These are phyloP conservation scores for Myotis lucifugus DNA, from an alignment of 2,113 vertebrate species.

Conservation along the genomic window DNA sequence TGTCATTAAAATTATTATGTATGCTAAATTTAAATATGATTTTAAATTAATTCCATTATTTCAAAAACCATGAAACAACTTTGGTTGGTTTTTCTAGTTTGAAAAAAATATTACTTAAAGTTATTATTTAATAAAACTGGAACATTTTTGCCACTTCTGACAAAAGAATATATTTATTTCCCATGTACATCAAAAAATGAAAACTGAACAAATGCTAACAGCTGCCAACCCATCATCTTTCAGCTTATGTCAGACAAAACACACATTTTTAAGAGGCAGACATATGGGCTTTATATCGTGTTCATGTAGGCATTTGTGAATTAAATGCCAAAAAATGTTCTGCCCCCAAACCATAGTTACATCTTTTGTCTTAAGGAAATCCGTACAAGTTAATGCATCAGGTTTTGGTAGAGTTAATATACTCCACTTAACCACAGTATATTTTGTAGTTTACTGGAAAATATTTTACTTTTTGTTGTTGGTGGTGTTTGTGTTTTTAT, in stretches of 20 bases:
- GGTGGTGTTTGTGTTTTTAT: neutral
- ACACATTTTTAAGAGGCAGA: slow-evolving; percentile 44
- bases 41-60: slow-evolving; percentile 23
- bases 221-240: slow-evolving; percentile 40
- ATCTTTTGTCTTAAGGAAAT: slow-evolving; percentile 18
- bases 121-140: slow-evolving; percentile 17
- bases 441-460: neutral
- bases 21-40: neutral
- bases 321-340: slow-evolving; percentile 39
- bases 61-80: neutral
- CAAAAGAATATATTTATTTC: slow-evolving; percentile 47
- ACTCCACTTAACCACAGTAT: neutral
- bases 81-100: neutral
- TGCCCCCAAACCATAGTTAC: neutral
- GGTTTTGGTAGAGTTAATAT: neutral
- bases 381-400: neutral
- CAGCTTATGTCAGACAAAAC: slow-evolving; percentile 8
- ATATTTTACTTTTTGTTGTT: neutral
- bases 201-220: slow-evolving; percentile 63
- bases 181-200: slow-evolving; percentile 13
- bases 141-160: neutral
- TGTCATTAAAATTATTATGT: neutral
- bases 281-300: slow-evolving; percentile 50
- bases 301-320: slow-evolving; percentile 31
- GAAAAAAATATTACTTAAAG: slow-evolving; percentile 27